Percentiles rank a stretch among this genome's conserved stretches.
These are phyloP conservation scores for Rhynchonycteris naso DNA, from an alignment of 2,797 vertebrate species.

Conservation along the genomic window DNA sequence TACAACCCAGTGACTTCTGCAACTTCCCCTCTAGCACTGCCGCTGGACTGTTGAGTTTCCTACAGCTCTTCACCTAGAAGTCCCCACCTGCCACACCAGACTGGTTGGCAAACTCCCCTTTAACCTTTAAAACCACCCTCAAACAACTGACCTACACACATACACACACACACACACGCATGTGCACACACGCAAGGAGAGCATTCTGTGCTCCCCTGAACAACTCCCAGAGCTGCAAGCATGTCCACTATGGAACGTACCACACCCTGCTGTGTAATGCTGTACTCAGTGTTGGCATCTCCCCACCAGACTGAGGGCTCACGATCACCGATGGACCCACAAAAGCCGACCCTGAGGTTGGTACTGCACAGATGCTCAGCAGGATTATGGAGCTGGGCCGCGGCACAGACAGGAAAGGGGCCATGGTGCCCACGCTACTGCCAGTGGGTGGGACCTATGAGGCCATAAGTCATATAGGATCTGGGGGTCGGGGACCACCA, in stretches of 20 bases:
- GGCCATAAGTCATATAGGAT: neutral
- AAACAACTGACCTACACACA: neutral
- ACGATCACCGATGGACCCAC: neutral
- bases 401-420: accelerated
- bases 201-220: neutral
- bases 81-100: neutral
- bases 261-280: too few species aligned
- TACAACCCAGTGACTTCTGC: neutral
- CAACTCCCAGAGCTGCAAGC: neutral
- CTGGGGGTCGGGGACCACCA: neutral
- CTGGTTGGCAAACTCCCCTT: neutral
- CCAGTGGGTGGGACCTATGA: neutral
- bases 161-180: neutral
- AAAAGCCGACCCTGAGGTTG: neutral
- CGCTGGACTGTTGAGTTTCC: neutral
- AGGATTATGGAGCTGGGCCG: neutral
- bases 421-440: accelerated
- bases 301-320: neutral
- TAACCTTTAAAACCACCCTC: neutral
- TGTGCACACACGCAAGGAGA: neutral
- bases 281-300: neutral
- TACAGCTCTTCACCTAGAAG: neutral
- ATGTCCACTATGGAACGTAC: neutral
- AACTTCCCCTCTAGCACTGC: neutral
- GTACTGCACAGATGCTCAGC: neutral